A percentile compares a stretch with the other conserved stretches of the same genome.
These are phyloP conservation scores for Myotis lucifugus DNA, from an alignment of 2,113 vertebrate species.

Conservation along the genomic window DNA sequence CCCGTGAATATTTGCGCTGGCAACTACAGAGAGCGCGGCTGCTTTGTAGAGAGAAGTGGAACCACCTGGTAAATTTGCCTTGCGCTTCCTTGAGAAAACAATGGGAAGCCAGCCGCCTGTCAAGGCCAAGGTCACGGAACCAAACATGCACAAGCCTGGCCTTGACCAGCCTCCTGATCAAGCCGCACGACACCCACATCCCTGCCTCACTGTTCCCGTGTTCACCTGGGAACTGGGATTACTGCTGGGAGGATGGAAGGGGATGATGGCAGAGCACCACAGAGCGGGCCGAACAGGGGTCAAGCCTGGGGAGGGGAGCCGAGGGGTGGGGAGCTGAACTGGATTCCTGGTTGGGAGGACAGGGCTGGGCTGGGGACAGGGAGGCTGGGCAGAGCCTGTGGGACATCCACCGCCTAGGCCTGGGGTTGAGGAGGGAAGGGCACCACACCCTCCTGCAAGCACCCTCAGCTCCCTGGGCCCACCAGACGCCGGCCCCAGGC, in stretches of 20 bases:
- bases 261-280: background rate
- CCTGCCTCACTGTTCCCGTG: background rate
- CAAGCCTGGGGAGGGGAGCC: background rate
- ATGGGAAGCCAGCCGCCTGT: background rate
- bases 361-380: background rate
- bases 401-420: accelerated
- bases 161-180: background rate
- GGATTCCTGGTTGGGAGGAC: background rate
- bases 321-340: background rate
- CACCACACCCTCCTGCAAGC: background rate
- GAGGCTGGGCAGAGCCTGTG: background rate
- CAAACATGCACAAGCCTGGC: accelerated
- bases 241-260: background rate
- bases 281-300: background rate
- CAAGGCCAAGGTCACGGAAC: conserved; percentile 27
- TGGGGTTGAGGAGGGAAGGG: background rate
- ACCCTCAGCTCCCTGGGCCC: background rate
- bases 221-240: background rate
- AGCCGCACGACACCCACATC: background rate
- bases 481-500: too few relatives aligned
- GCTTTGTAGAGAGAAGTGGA: conserved; percentile 28
- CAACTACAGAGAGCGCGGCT: background rate
- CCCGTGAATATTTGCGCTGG: conserved; percentile 59
- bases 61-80: conserved; percentile 23
- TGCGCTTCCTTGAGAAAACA: conserved; percentile 65